These are phyloP conservation scores for Auanema freiburgensis DNA, from an alignment of 2,888 invertebrate genomes.

Conservation along the genomic window DNA sequence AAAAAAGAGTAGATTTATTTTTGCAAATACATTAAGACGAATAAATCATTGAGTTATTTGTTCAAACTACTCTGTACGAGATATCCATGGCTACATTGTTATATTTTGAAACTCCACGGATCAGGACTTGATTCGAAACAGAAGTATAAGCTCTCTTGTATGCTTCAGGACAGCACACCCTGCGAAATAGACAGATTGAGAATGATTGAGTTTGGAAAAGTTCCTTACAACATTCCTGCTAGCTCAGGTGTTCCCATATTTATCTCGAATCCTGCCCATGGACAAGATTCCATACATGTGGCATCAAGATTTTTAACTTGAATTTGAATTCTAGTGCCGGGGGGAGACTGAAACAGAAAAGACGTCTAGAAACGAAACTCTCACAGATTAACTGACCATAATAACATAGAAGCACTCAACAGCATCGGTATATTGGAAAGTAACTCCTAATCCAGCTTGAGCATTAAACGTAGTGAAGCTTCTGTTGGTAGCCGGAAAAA, in stretches of 20 bases:
- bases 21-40: too few relatives aligned
- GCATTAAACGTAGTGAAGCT: too few relatives aligned
- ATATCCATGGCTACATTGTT: constrained; percentile 15
- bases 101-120: constrained; percentile 25
- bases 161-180: constrained; percentile 28
- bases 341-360: constrained; percentile 6
- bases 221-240: constrained; percentile 15
- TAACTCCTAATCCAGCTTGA: too few relatives aligned
- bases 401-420: too few relatives aligned
- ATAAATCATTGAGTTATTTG: too few relatives aligned
- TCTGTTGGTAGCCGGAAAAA: too few relatives aligned
- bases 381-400: too few relatives aligned
- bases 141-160: constrained; percentile 25
- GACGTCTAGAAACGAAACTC: too few relatives aligned
- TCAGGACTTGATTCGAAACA: constrained; percentile 17
- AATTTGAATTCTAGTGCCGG: constrained; percentile 12
- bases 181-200: constrained; percentile 7
- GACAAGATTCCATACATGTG: constrained; percentile 9
- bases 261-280: constrained; percentile 13
- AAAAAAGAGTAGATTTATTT: too few relatives aligned
- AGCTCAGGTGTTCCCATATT: constrained; percentile 11
- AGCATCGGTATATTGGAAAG: too few relatives aligned
- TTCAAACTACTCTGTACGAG: constrained; percentile 6
- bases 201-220: too few relatives aligned
- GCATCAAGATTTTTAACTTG: constrained; percentile 12